phyloP scores from a whole-genome alignment of 1,140 invertebrate species.

The Aethina tumida region DNA sequence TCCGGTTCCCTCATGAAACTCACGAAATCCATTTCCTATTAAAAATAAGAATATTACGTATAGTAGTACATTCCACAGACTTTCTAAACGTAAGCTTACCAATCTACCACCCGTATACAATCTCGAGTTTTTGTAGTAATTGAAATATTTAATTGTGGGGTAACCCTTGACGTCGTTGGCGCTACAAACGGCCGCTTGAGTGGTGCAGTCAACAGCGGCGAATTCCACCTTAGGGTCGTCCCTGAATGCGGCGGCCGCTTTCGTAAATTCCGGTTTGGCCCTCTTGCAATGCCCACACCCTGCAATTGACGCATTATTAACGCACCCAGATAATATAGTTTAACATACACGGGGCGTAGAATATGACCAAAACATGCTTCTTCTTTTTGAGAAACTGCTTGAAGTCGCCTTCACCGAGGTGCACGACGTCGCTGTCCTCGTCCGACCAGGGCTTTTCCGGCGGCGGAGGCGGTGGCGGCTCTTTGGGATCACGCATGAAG shows the following conservation, averaged over 20 bases:
- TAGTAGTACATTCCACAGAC: background rate
- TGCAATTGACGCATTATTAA: conserved; percentile 33
- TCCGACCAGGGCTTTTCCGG: conserved; percentile 68
- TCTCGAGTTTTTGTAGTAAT: conserved; percentile 57
- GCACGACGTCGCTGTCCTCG: conserved; percentile 60
- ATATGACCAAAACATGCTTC: conserved; percentile 78
- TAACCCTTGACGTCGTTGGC: conserved; percentile 69
- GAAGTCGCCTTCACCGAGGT: conserved; percentile 64
- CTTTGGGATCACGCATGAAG: conserved; percentile 75
- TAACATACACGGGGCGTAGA: conserved; percentile 82
- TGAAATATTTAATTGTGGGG: conserved; percentile 82
- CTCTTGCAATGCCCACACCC: conserved; percentile 89
- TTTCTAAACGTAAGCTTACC: conserved; percentile 37
- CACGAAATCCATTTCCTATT: conserved; percentile 53
- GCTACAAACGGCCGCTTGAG: conserved; percentile 51
- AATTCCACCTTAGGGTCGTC: conserved; percentile 65
- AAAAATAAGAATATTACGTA: too few species aligned
- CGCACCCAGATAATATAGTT: background rate
- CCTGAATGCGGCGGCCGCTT: conserved; percentile 62
- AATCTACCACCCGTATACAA: conserved; percentile 65
- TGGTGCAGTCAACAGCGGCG: conserved; percentile 77
- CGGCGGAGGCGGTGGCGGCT: conserved; percentile 73
- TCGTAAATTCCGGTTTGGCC: conserved; percentile 74
- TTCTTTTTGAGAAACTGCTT: conserved; percentile 57
- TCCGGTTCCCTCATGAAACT: conserved; percentile 55